A percentile compares a stretch with the other conserved stretches of the same genome.
phyloP scores from a whole-genome alignment of 1,140 invertebrate species.

The Bombus cullumanus region DNA sequence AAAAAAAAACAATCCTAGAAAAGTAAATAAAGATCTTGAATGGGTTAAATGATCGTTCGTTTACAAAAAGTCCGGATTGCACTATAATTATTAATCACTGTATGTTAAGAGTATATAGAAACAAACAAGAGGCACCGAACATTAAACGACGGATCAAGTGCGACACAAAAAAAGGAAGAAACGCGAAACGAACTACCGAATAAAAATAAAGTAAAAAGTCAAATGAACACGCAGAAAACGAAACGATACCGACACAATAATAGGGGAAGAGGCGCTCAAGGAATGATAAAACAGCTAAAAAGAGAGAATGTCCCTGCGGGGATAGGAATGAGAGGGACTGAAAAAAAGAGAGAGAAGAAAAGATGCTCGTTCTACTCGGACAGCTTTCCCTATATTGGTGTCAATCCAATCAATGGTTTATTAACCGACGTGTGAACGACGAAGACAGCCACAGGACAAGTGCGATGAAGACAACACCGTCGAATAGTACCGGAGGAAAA shows the following conservation, averaged over 20 bases:
- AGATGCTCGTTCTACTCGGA: conserved; percentile 60
- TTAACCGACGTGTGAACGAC: conserved; percentile 77
- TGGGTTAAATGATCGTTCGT: neutral
- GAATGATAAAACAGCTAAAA: conserved; percentile 45
- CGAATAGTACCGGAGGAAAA: neutral
- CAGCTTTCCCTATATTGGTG: conserved; percentile 75
- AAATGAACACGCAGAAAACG: neutral
- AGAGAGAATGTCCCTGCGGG: conserved; percentile 10
- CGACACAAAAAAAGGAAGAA: neutral
- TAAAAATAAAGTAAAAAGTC: neutral
- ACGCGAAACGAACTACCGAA: neutral
- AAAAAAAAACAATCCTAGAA: too few species aligned
- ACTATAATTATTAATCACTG: too few species aligned
- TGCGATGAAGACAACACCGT: conserved; percentile 26
- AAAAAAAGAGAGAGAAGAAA: conserved; percentile 47
- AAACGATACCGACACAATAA: conserved; percentile 15
- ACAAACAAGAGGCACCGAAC: neutral
- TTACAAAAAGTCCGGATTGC: neutral
- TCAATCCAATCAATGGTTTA: conserved; percentile 81
- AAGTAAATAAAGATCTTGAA: neutral
- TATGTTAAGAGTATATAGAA: neutral
- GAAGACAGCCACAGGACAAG: conserved; percentile 39
- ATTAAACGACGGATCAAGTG: neutral
- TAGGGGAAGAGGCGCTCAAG: neutral
- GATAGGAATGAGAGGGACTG: neutral